Conservation (phyloP, 2,888 invertebrate species). For the Ormyrus pomaceus region DNA sequence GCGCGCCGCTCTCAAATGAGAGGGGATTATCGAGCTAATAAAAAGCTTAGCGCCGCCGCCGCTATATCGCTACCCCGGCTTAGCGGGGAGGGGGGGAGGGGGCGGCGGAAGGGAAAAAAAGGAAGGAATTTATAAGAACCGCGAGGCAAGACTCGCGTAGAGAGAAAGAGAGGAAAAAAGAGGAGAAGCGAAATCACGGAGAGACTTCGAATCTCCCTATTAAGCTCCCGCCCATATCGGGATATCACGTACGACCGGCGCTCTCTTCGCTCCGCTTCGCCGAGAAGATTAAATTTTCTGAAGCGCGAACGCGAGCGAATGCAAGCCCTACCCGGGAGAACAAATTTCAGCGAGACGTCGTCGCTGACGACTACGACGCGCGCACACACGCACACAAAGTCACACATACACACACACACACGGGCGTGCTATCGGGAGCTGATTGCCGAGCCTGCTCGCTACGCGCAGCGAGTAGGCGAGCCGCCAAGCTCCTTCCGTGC, state of each 20-base stretch:
- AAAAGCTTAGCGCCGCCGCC: slow-evolving; percentile 27
- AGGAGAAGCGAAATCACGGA: slow-evolving; percentile 25
- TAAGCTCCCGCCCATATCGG: slow-evolving; percentile 52
- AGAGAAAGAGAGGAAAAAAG: slow-evolving; percentile 17
- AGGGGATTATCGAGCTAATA: slow-evolving; percentile 49
- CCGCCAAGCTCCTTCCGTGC: too few species aligned
- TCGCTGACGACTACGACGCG: not conserved
- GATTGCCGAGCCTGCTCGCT: too few species aligned
- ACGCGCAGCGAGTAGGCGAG: too few species aligned
- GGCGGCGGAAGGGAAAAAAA: slow-evolving; percentile 9
- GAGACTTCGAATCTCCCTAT: slow-evolving; percentile 50
- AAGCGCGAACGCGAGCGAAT: slow-evolving; percentile 46
- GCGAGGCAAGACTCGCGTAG: not conserved
- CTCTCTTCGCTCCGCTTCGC: slow-evolving; percentile 36
- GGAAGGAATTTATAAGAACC: slow-evolving; percentile 18
- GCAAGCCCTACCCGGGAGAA: slow-evolving; percentile 26
- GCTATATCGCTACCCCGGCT: not conserved
- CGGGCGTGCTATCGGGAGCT: slow-evolving; percentile 6
- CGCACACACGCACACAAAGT: not conserved
- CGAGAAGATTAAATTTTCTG: slow-evolving; percentile 56
- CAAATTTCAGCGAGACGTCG: slow-evolving; percentile 53
- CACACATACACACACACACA: not conserved
- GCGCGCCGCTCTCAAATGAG: slow-evolving; percentile 8
- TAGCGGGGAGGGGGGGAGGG: not conserved
- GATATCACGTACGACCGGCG: slow-evolving; percentile 46